phyloP scores from a whole-genome alignment of 2,888 invertebrate genomes.

The Drosophila meridiana region DNA sequence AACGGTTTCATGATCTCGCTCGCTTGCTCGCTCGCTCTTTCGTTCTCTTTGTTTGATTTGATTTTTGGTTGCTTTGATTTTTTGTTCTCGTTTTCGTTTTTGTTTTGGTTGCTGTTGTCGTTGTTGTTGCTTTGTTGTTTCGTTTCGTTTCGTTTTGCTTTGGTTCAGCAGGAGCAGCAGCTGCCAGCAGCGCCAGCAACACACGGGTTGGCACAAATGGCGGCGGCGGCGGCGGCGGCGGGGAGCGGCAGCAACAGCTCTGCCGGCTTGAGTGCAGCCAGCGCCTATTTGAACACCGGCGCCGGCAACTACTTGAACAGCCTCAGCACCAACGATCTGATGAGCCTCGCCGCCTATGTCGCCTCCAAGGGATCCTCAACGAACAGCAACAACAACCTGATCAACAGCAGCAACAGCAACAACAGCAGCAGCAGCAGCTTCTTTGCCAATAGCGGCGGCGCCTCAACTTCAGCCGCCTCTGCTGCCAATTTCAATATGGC shows the following conservation, averaged over 20 bases:
- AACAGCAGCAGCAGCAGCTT: constrained; percentile 29
- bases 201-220: constrained; percentile 30
- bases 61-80: constrained; percentile 1
- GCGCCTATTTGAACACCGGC: constrained; percentile 63
- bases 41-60: constrained; percentile 1
- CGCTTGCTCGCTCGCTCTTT: not conserved
- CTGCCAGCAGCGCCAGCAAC: constrained; percentile 13
- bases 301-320: constrained; percentile 69
- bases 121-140: constrained; percentile 37
- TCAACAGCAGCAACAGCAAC: constrained; percentile 22
- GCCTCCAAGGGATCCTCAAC: constrained; percentile 71
- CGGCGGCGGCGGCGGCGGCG: constrained; percentile 26
- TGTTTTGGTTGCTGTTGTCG: constrained; percentile 21
- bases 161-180: constrained; percentile 21
- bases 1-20: constrained; percentile 10
- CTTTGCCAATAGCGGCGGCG: constrained; percentile 84
- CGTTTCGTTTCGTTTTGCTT: constrained; percentile 9
- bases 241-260: constrained; percentile 12
- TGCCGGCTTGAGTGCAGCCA: constrained; percentile 48
- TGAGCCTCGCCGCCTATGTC: constrained; percentile 82
- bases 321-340: constrained; percentile 81
- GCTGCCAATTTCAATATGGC: constrained; percentile 86
- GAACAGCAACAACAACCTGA: constrained; percentile 28
- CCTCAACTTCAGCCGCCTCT: constrained; percentile 68
- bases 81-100: constrained; percentile 9